Base-by-base conservation (phyloP, 1,140 invertebrate species). In the Parasteatoda tepidariorum region DNA sequence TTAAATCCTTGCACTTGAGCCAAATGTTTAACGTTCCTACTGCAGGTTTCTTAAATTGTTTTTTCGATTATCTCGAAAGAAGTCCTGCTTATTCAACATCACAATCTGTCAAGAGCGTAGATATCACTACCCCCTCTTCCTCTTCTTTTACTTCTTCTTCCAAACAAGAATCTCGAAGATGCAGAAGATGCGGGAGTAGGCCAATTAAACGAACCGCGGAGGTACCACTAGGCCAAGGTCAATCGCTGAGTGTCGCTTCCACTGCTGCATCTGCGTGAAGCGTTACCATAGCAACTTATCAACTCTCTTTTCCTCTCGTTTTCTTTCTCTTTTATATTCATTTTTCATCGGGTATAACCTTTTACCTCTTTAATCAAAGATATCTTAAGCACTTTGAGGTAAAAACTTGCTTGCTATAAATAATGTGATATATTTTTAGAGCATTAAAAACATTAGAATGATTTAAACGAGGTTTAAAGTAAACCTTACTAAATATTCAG, bases 191-290 rank as follows among this genome's bases (percentile, higher is more conserved):
- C 31, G 59, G 57, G 54, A 73, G 26, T 31, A 70, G 18, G 67
- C 55, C 31, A 74, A 74, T 74, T 74, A 55, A 71, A 71, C 30
- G 48, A 75, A 75, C 73, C 38, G 33, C 57, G 24, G 76, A 38
- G 62, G 74, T 55, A 57, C 76, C 64, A 79, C 76, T 68, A 48
- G 76, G 76, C 64, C 76, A 79, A 79, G 76, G 76, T 79, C 76
- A 79, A 38, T 68, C 62, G 54, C 33, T 66, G 59, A 76, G 61
- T 76, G 74, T 68, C 64, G 64, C 68, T 79, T 79, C 48, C 38
- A 34, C 76, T 68, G 76, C 76, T 55, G 9, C 55, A 71, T 38
- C 73, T 38, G 73, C 73, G 61, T 28, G 62, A 68, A 57, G 66
- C 76, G 76, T 68, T 68, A 64, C 64, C 76, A 79, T 79, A 59